Base-by-base conservation (phyloP, 2,888 invertebrate species). In the Trachelus tabidus region DNA sequence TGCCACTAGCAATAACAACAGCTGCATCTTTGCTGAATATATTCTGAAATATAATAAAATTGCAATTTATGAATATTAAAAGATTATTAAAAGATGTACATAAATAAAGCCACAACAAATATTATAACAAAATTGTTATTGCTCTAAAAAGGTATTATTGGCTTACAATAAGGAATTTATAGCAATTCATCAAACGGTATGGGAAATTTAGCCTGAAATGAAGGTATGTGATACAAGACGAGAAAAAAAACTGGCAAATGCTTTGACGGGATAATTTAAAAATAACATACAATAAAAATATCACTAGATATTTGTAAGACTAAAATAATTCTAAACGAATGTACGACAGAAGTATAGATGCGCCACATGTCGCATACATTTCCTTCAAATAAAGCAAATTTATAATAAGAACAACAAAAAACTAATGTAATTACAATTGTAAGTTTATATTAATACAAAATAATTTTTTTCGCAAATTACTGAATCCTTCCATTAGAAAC, bases 11-110 rank as follows among this genome's bases (percentile, higher is more conserved):
- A 76, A 69, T 73, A n/a, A 34, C 9, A 34, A 34, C 4, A 15
- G 69, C 37, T 34, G 73, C 79, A 79, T 79, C 71, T 78, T 73
- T 35, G 56, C 23, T 56, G 56, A 56, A 56, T 56, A 56, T 56
- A 23, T 56, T 23, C 56, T 56, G 56, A 23, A 56, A 56, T 56
- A 23, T 56, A 56, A 56, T 56, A 23, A 56, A 56, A 56, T 15
- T 56, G 56, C 23, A 56, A 56, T 56, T 9, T 1, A 56, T 23
- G 9, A 9, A 23, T 56, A 56, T 56, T 56, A 56, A 23, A 56
- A 23, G 56, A 56, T 23, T 23, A 6, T 40, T 23, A 56, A 23
- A 9, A 23, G 6, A 56, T 23, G 9, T 23, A 56, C 9, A 23
- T 23, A 6, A 23, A 9, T 9, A 23, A 56, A 6, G 23, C 2